Percentiles rank a stretch among this genome's conserved stretches.
Evolutionary conservation across 2,888 invertebrate species (phyloP).

Genomic region (Phasia obesa): DNA sequence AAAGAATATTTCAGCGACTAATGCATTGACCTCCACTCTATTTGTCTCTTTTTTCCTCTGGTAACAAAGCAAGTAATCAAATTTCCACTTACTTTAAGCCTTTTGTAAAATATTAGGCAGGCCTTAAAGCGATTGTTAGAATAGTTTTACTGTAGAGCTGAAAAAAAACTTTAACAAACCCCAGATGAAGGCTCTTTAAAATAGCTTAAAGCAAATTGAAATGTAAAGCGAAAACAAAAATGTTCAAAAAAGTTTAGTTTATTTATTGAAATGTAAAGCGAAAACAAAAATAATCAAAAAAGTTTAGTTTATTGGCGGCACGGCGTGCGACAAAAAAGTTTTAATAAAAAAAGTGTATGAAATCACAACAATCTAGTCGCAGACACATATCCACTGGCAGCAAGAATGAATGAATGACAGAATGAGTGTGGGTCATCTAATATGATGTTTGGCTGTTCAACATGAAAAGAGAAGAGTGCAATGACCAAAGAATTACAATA

Average conservation of each 20-base stretch:
- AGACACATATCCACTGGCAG: slow-evolving; percentile 17
- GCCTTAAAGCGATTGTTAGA: slow-evolving; percentile 20
- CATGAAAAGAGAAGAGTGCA: slow-evolving; percentile 32
- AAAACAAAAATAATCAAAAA: slow-evolving; percentile 42
- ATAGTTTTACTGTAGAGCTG: neutral
- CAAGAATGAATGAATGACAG: neutral
- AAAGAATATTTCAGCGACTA: too few species aligned
- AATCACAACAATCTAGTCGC: slow-evolving; percentile 31
- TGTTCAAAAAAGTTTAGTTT: too few species aligned
- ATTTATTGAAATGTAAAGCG: too few species aligned
- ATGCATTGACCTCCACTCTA: too few species aligned
- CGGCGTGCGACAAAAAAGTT: slow-evolving; percentile 42
- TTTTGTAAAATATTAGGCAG: slow-evolving; percentile 9
- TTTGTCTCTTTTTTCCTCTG: too few species aligned
- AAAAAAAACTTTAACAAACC: too few species aligned
- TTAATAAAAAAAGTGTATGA: slow-evolving; percentile 19
- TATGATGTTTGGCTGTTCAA: slow-evolving; percentile 39
- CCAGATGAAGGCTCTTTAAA: slow-evolving; percentile 11
- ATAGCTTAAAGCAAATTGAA: slow-evolving; percentile 8
- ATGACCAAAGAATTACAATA: slow-evolving; percentile 46
- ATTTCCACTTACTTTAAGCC: neutral
- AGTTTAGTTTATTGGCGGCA: too few species aligned
- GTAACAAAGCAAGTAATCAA: too few species aligned
- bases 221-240: neutral
- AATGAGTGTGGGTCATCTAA: neutral